Evolutionary conservation across 2,113 vertebrate genomes (phyloP).

Genomic region (Ailuropoda melanoleuca): DNA sequence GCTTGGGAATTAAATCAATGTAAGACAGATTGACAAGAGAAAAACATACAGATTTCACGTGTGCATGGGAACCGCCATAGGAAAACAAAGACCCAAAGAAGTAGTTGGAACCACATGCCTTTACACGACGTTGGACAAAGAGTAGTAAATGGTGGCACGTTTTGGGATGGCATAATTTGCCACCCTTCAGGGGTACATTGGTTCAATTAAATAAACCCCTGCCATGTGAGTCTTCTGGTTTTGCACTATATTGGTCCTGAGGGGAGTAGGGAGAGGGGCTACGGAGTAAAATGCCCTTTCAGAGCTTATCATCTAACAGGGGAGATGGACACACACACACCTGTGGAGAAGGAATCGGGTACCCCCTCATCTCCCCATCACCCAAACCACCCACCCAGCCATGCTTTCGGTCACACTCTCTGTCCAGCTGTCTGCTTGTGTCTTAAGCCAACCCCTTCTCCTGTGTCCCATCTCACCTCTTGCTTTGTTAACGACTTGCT

Average conservation of each 20-base stretch:
- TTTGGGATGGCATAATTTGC: not conserved
- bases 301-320: not conserved
- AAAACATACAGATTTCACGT: not conserved
- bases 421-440: not conserved
- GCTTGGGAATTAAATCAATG: not conserved
- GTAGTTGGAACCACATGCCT: not conserved
- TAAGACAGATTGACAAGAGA: not conserved
- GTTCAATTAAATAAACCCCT: not conserved
- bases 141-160: not conserved
- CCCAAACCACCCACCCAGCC: not conserved
- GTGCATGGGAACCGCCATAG: not conserved
- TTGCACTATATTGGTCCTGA: not conserved
- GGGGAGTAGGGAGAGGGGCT: not conserved
- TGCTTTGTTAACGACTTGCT: not conserved
- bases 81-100: not conserved
- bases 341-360: not conserved
- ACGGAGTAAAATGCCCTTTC: not conserved
- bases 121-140: not conserved
- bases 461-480: not conserved
- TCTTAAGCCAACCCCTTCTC: not conserved
- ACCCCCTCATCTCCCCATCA: not conserved
- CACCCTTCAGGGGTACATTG: not conserved
- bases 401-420: not conserved
- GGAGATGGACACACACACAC: not conserved
- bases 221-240: not conserved